Evolutionary conservation across 2,797 vertebrate species (phyloP).

Genomic region (Enteromius radiatus): DNA sequence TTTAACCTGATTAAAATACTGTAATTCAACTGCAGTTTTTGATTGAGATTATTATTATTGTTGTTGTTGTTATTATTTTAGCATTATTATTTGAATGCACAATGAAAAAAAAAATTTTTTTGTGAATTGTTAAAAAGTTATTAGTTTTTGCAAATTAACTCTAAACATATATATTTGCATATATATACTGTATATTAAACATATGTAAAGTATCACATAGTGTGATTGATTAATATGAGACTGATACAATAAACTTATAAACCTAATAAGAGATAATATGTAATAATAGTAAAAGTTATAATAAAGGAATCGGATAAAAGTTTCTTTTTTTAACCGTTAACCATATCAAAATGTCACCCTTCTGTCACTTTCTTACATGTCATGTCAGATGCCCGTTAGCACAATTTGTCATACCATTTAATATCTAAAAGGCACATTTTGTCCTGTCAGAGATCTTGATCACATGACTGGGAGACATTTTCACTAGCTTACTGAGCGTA

Average conservation of each 20-base stretch:
- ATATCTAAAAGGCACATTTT: slow-evolving; percentile 30
- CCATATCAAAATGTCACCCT: background rate
- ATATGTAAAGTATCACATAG: background rate
- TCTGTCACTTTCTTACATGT: slow-evolving; percentile 20
- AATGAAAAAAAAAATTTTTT: too few species aligned
- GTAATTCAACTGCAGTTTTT: too few species aligned
- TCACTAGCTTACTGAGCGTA: slow-evolving; percentile 34
- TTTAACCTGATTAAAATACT: too few species aligned
- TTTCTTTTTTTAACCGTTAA: background rate
- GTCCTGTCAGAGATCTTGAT: slow-evolving; percentile 33
- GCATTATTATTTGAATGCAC: too few species aligned
- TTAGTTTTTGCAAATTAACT: too few species aligned
- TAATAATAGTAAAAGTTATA: too few species aligned
- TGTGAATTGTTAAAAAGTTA: too few species aligned
- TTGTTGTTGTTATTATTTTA: too few species aligned
- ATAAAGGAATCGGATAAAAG: background rate
- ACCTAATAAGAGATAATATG: background rate
- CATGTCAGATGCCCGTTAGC: slow-evolving; percentile 11
- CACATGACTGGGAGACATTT: slow-evolving; percentile 43
- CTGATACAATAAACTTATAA: background rate
- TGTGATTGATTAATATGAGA: background rate
- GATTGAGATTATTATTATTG: too few species aligned
- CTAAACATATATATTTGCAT: too few species aligned
- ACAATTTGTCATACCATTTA: slow-evolving; percentile 24
- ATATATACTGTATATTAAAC: background rate